A percentile compares a stretch with the other conserved stretches of the same genome.
These are phyloP conservation scores for Oenanthe melanoleuca DNA, from an alignment of 2,113 vertebrate species.

Conservation along the genomic window DNA sequence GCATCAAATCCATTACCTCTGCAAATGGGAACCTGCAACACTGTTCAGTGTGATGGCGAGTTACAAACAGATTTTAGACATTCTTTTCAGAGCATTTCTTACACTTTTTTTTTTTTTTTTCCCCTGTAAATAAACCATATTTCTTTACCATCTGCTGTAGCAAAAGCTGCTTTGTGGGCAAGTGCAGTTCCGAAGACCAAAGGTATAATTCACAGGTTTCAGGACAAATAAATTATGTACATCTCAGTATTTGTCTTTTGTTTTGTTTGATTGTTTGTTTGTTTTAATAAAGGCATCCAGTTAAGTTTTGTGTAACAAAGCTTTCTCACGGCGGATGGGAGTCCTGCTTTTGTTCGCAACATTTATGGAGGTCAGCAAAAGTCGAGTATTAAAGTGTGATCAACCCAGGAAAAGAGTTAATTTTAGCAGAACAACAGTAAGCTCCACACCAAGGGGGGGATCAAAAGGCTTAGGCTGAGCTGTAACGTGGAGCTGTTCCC, in stretches of 20 bases:
- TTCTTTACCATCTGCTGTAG: constrained; percentile 55
- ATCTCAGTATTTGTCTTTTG: constrained; percentile 34
- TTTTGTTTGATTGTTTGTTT: not conserved
- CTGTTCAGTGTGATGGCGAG: constrained; percentile 41
- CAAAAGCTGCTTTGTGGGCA: constrained; percentile 53
- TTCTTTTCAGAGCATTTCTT: constrained; percentile 55
- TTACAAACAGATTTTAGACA: constrained; percentile 64
- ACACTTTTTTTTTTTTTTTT: not conserved
- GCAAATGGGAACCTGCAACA: constrained; percentile 72
- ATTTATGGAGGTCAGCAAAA: constrained; percentile 62
- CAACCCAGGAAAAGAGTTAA: constrained; percentile 44
- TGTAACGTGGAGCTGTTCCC: constrained; percentile 64
- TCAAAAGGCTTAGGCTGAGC: constrained; percentile 55
- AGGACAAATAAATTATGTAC: constrained; percentile 74
- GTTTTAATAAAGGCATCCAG: constrained; percentile 70
- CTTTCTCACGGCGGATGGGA: constrained; percentile 39
- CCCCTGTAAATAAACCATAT: constrained; percentile 36
- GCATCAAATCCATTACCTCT: constrained; percentile 83
- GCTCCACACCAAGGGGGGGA: constrained; percentile 68
- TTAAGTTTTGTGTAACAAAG: constrained; percentile 65
- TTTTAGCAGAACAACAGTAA: constrained; percentile 65
- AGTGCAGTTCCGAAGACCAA: constrained; percentile 64
- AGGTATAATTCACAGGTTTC: constrained; percentile 67
- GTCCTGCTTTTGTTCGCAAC: constrained; percentile 55
- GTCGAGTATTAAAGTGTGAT: constrained; percentile 56